Base-by-base conservation (phyloP, 2,888 invertebrate species). In the Zygogramma bicolorata region DNA sequence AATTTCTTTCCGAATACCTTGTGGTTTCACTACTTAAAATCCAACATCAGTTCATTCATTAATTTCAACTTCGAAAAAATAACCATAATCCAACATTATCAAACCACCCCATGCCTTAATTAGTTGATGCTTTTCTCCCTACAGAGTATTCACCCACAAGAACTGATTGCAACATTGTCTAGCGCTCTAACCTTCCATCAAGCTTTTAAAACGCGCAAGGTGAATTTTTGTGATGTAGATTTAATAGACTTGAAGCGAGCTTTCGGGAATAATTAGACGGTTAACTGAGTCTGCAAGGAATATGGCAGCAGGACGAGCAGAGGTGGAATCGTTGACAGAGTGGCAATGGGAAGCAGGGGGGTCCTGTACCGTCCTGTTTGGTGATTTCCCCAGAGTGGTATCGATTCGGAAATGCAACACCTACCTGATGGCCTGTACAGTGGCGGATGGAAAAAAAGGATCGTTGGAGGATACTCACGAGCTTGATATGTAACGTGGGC, bases 331-430 rank as follows among this genome's bases (percentile, higher is more conserved):
- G 78, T 76, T 78, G 76, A 77, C 78, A 77, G 79, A 66, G 77
- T 75, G 79, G 76, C 78, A 76, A 77, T 75, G 78, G 77, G 77
- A 75, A 79, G 74, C 77, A 74, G 59, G 73, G 75, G 69, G 74
- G 70, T n/a, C 69, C 75, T 75, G 77, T 77, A 77, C n/a, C 77
- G 81, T 82, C 83, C 85, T 85, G 85, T 85, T 86, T 85, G 85
- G 85, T 86, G 86, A 86, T 86, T 86, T 86, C 86, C 86, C 86
- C 81, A 81, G 86, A 83, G 86, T 82, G 82, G 83, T 84, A 86
- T 86, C 85, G 85, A 86, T 86, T 86, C 85, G 83, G 81, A 82
- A 84, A 83, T 81, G 84, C 83, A 85, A 84, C 84, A 84, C 84
- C 83, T 80, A 81, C 82, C 82, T 78, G 78, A 79, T 77, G 75